phyloP scores from a whole-genome alignment of 2,113 vertebrate species.

The Silurus asotus region DNA sequence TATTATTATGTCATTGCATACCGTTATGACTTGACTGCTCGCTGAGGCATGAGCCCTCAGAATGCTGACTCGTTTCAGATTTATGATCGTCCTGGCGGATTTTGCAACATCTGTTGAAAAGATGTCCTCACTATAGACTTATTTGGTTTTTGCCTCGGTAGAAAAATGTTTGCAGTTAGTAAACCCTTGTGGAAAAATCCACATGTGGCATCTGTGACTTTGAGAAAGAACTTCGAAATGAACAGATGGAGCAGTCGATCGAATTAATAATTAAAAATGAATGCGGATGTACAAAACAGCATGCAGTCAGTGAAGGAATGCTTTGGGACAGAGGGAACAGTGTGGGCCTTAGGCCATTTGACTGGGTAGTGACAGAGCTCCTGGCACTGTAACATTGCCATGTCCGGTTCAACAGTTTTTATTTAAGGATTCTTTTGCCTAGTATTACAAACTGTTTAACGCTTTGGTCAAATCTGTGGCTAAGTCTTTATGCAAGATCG shows the following conservation, averaged over 20 bases:
- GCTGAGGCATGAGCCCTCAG: background rate
- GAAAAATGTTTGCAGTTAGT: conserved; percentile 6
- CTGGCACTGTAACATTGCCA: background rate
- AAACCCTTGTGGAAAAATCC: background rate
- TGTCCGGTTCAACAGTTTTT: background rate
- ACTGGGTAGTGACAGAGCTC: background rate
- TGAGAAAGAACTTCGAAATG: background rate
- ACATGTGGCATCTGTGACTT: conserved; percentile 28
- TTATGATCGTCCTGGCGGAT: background rate
- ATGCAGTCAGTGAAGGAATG: background rate
- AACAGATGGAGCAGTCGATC: conserved; percentile 30
- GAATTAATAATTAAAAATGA: conserved; percentile 39
- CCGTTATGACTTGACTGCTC: background rate
- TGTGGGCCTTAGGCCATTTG: background rate
- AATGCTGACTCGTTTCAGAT: background rate
- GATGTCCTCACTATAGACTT: background rate
- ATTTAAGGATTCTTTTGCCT: background rate
- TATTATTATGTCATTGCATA: background rate
- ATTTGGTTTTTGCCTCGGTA: background rate
- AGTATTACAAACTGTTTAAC: background rate
- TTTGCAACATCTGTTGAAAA: background rate
- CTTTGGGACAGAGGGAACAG: conserved; percentile 1
- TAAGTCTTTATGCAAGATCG: background rate
- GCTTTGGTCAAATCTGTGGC: background rate
- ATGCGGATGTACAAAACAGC: conserved; percentile 17